Base-by-base conservation (phyloP, 1,140 invertebrate species). In the Procambarus clarkii region DNA sequence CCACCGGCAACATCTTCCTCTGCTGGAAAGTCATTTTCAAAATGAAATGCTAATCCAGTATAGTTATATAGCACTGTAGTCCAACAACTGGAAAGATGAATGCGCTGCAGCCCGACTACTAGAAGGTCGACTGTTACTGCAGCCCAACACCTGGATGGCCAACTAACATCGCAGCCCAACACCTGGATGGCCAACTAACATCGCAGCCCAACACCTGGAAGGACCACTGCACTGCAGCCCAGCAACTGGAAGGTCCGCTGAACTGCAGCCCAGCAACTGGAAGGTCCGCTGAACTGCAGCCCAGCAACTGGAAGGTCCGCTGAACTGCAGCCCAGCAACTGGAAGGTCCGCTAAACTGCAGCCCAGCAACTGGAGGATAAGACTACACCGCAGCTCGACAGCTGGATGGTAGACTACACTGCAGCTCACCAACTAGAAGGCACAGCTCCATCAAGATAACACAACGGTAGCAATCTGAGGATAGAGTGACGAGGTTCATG, bases 401-500 rank as follows among this genome's bases (percentile, higher is more conserved):
- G 13, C 69, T 74, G 50, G 50, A 54, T 54, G 4, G 50, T 13
- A 74, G 64, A 69, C 64, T 18, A 69, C 64, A 69, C 64, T 21
- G 4, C 64, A 69, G 64, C 64, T 21, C 64, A 18, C 13, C 64
- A 69, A 0, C 18, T 69, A 18, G 64, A 69, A 4, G 21, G 18
- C 64, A 69, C 64, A 69, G 21, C 13, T 21, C n/a, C 13, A 64
- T 21, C 60, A 74, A 3, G 3, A 74, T 5, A 34, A 9, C 69
- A 74, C 7, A 9, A 34, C 2, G 24, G 7, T 5, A 74, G 8
- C n/a, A 24, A 74, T n/a, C 5, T 74, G 7, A 34, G 5, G 8
- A 8, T 11, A 34, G 11, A 74, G n/a, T 74, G 77, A 46, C 45
- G 78, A 71, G 86, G 86, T 80, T 88, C 86, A 88, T 76, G 86